These are phyloP conservation scores for Incurvaria masculella DNA, from an alignment of 2,888 invertebrate genomes.

Conservation along the genomic window DNA sequence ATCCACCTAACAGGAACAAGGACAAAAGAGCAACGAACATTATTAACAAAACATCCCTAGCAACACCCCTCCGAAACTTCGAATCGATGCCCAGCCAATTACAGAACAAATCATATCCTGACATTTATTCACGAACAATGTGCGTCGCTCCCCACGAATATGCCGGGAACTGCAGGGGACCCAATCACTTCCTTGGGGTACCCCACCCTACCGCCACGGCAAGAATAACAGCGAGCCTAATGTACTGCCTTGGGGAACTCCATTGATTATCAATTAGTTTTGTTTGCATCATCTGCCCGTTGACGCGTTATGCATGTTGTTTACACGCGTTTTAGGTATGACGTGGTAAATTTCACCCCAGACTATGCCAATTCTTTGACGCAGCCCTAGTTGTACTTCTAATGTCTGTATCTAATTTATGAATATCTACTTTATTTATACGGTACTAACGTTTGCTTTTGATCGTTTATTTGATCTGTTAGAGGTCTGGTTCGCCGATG, in stretches of 20 bases:
- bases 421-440: too few relatives aligned
- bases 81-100: conserved; percentile 35
- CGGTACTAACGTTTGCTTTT: too few relatives aligned
- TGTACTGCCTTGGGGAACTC: conserved; percentile 29
- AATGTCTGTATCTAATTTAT: too few relatives aligned
- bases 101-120: conserved; percentile 54
- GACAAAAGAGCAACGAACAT: conserved; percentile 17
- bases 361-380: not conserved
- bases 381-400: too few relatives aligned
- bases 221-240: conserved; percentile 29
- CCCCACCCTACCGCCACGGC: not conserved
- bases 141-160: not conserved
- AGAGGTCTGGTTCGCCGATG: not conserved
- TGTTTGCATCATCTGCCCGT: conserved; percentile 44
- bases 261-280: conserved; percentile 56
- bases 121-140: conserved; percentile 31
- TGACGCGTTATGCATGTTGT: conserved; percentile 49
- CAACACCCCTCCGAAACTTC: conserved; percentile 35
- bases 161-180: not conserved
- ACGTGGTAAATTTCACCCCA: conserved; percentile 22
- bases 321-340: conserved; percentile 45
- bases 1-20: not conserved
- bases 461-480: too few relatives aligned
- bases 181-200: not conserved
- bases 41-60: conserved; percentile 38